Evolutionary conservation across 2,888 invertebrate genomes (phyloP).

Genomic region (Amphipyra tragopoginis): DNA sequence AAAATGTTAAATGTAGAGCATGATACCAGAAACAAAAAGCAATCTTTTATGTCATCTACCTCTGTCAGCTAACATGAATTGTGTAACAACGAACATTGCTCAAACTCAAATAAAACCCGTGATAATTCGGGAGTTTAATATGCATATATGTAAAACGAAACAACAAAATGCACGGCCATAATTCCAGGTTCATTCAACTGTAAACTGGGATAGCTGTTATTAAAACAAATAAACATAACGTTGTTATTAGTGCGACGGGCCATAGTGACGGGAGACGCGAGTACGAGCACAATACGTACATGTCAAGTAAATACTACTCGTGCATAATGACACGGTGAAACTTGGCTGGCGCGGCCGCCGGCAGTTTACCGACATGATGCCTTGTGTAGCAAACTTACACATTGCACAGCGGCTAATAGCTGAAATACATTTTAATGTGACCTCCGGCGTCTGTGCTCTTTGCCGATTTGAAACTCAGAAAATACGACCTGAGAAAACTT

Average conservation of each 20-base stretch:
- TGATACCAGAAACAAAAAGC: constrained; percentile 23
- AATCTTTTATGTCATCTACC: constrained; percentile 28
- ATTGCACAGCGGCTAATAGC: constrained; percentile 27
- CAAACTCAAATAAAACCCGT: constrained; percentile 37
- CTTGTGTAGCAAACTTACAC: constrained; percentile 28
- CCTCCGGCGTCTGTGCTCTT: constrained; percentile 20
- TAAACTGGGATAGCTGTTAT: constrained; percentile 39
- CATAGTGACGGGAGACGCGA: constrained; percentile 11
- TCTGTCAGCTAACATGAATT: constrained; percentile 10
- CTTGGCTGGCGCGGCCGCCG: constrained; percentile 29
- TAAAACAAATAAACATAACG: constrained; percentile 54
- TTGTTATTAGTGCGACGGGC: constrained; percentile 20
- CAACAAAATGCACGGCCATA: constrained; percentile 26
- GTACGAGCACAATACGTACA: constrained; percentile 7
- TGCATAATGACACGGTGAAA: constrained; percentile 36
- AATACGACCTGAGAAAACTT: constrained; percentile 22
- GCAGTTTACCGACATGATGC: constrained; percentile 30
- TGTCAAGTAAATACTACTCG: constrained; percentile 29
- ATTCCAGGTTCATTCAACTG: constrained; percentile 35
- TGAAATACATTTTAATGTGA: constrained; percentile 40
- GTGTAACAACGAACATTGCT: constrained; percentile 27
- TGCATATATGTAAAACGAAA: constrained; percentile 14
- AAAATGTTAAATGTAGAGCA: constrained; percentile 9
- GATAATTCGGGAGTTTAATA: constrained; percentile 35
- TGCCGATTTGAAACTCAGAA: constrained; percentile 15